These are phyloP conservation scores for Heliconius melpomene DNA, from an alignment of 1,140 invertebrate species.

Conservation along the genomic window DNA sequence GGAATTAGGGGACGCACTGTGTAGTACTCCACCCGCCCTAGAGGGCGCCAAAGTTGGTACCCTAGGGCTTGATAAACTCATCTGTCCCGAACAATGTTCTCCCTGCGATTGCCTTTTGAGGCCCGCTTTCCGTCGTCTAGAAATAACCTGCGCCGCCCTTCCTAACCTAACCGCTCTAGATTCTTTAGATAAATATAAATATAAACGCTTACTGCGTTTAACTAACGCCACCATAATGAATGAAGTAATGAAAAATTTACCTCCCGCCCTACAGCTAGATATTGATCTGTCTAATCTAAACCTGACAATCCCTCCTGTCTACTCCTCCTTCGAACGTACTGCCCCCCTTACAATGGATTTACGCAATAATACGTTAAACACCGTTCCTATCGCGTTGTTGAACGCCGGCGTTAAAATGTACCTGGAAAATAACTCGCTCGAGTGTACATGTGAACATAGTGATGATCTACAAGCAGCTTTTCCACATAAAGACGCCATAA, in stretches of 20 bases:
- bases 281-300: background rate
- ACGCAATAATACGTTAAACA: background rate
- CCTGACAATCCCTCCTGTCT: background rate
- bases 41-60: background rate
- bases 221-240: background rate
- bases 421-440: background rate
- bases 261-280: background rate
- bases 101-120: background rate
- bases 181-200: too few species aligned
- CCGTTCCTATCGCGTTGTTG: background rate
- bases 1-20: background rate
- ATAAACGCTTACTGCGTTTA: background rate
- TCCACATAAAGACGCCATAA: background rate
- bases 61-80: background rate
- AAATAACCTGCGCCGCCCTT: background rate
- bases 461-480: background rate
- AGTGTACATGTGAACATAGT: background rate
- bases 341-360: background rate
- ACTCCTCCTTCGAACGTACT: background rate
- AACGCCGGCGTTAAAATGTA: background rate
- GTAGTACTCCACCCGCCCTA: background rate
- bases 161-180: background rate
- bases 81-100: background rate
- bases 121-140: background rate
- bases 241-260: background rate